Percentiles rank a stretch among this genome's conserved stretches.
These are phyloP conservation scores for Cheilosia variabilis DNA, from an alignment of 2,888 invertebrate genomes.

Conservation along the genomic window DNA sequence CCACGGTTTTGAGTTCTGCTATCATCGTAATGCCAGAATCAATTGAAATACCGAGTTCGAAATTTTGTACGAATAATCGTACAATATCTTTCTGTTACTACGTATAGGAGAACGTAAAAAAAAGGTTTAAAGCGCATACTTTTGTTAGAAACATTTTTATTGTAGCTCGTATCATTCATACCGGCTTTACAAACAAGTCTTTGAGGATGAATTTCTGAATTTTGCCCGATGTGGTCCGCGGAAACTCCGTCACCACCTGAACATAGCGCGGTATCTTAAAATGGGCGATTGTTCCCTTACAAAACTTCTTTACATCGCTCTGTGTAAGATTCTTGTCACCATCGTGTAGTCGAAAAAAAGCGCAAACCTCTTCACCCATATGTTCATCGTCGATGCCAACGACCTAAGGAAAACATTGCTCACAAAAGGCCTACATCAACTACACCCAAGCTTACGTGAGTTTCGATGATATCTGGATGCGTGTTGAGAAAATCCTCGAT, in stretches of 20 bases:
- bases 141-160: no score
- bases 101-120: no score
- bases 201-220: conserved; percentile 88
- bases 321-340: conserved; percentile 83
- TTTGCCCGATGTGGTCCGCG: conserved; percentile 92
- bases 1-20: no score
- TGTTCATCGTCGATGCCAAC: conserved; percentile 89
- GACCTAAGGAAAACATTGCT: conserved; percentile 82
- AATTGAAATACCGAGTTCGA: no score
- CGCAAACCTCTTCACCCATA: conserved; percentile 90
- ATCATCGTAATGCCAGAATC: no score
- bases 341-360: conserved; percentile 86
- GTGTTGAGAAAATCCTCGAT: conserved; percentile 89
- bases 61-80: no score
- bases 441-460: conserved; percentile 84
- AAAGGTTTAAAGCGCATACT: no score
- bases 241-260: conserved; percentile 87
- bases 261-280: conserved; percentile 92
- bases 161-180: no score
- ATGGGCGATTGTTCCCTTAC: conserved; percentile 88
- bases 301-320: conserved; percentile 86
- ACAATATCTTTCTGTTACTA: no score
- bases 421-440: no score
- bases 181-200: conserved; percentile 78
- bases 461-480: conserved; percentile 88